phyloP scores from a whole-genome alignment of 2,888 invertebrate genomes.

The Pyrrhia umbra region DNA sequence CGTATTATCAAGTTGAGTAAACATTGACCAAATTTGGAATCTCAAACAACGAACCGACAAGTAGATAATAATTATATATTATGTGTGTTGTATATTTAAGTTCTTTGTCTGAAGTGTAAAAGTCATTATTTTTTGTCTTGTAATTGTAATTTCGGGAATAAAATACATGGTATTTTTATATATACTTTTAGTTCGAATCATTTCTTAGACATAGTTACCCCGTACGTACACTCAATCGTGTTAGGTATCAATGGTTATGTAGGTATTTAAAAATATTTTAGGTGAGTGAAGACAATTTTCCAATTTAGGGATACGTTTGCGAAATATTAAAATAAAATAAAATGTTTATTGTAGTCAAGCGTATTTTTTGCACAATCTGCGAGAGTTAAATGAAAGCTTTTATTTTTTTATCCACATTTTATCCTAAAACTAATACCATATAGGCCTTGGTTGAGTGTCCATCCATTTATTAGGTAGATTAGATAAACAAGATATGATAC shows the following conservation, averaged over 20 bases:
- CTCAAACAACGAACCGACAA: conserved; percentile 43
- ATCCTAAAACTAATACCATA: neutral
- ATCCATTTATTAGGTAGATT: conserved; percentile 2
- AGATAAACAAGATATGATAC: neutral
- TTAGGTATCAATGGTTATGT: too few relatives aligned
- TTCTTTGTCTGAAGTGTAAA: conserved; percentile 24
- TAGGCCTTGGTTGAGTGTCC: neutral
- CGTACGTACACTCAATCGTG: too few relatives aligned
- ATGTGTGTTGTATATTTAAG: conserved; percentile 16
- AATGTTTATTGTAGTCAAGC: too few relatives aligned
- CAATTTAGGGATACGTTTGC: too few relatives aligned
- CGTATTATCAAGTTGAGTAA: conserved; percentile 50
- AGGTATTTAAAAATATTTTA: too few relatives aligned
- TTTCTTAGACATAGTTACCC: too few relatives aligned
- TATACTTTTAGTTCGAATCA: too few relatives aligned
- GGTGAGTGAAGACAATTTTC: too few relatives aligned
- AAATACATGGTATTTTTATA: neutral
- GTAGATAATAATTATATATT: conserved; percentile 30
- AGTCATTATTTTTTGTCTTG: conserved; percentile 13
- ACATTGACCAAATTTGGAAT: conserved; percentile 47
- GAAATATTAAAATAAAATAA: neutral
- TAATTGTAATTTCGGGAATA: neutral
- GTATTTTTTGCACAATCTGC: neutral
- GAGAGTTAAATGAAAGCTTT: neutral
- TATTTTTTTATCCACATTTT: neutral